A percentile compares a stretch with the other conserved stretches of the same genome.
phyloP scores from a whole-genome alignment of 2,797 vertebrate species.

The Phrynocephalus vlangalii region DNA sequence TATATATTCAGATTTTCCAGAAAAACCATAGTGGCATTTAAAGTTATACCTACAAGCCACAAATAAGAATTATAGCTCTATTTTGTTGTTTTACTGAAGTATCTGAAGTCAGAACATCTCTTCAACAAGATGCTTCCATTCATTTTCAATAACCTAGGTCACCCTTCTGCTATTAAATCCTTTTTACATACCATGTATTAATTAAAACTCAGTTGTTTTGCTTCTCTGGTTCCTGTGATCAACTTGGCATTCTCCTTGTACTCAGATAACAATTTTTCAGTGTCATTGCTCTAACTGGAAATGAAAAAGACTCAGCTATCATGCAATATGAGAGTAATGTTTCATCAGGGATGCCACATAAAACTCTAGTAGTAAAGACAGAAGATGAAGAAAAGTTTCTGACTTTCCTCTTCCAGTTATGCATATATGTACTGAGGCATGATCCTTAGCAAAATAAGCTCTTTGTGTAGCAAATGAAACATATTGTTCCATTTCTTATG shows the following conservation, averaged over 20 bases:
- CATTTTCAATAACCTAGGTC: conserved; percentile 25
- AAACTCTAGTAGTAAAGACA: conserved; percentile 9
- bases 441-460: conserved; percentile 35
- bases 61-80: background rate
- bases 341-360: background rate
- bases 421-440: conserved; percentile 41
- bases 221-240: conserved; percentile 24
- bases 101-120: background rate
- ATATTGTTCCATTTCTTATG: conserved; percentile 17
- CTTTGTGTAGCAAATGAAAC: conserved; percentile 44
- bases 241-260: conserved; percentile 16
- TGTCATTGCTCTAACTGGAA: conserved; percentile 15
- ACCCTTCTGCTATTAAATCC: conserved; percentile 16
- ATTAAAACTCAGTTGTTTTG: conserved; percentile 32
- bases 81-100: background rate
- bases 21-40: background rate
- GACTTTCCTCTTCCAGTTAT: conserved; percentile 35
- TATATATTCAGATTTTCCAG: background rate
- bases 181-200: conserved; percentile 23
- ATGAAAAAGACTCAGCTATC: conserved; percentile 7
- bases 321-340: conserved; percentile 18
- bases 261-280: background rate
- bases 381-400: conserved; percentile 9
- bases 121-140: conserved; percentile 20
- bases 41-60: background rate